Conservation (phyloP, 2,888 invertebrate genomes). For the Lordiphosa andalusiaca region DNA sequence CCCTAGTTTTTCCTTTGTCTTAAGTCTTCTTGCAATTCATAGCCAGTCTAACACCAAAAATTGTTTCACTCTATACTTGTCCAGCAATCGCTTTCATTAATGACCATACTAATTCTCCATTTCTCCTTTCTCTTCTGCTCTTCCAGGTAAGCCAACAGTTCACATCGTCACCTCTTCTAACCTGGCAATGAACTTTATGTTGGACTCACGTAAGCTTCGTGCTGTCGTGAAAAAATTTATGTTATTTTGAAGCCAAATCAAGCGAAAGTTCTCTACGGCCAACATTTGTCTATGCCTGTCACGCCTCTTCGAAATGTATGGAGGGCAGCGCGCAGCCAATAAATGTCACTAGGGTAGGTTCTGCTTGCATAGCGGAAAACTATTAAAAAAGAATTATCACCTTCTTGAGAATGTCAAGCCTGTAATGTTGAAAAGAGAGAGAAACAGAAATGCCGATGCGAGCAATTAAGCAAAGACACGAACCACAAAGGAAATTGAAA, state of each 20-base stretch:
- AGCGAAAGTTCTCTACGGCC: constrained; percentile 46
- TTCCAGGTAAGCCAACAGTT: not conserved
- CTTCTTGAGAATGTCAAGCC: constrained; percentile 36
- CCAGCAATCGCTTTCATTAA: constrained; percentile 9
- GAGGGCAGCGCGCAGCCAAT: constrained; percentile 33
- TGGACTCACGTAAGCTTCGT: constrained; percentile 23
- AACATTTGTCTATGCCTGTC: constrained; percentile 48
- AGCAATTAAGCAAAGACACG: constrained; percentile 31
- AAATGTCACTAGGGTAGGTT: constrained; percentile 64
- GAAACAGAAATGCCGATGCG: constrained; percentile 7
- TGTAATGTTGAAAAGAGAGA: not conserved
- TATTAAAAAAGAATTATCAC: constrained; percentile 75
- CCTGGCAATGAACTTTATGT: constrained; percentile 9
- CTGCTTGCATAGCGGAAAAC: constrained; percentile 68
- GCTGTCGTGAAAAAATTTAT: constrained; percentile 13
- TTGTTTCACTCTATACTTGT: too few relatives aligned
- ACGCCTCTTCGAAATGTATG: constrained; percentile 32
- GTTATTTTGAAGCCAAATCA: constrained; percentile 19
- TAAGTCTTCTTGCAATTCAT: too few relatives aligned
- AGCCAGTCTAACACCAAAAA: too few relatives aligned
- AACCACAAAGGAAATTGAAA: constrained; percentile 22
- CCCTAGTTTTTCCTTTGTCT: too few relatives aligned
- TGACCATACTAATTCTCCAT: constrained; percentile 4
- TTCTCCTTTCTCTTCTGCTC: constrained; percentile 6
- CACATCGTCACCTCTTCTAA: too few relatives aligned